phyloP scores from a whole-genome alignment of 2,797 vertebrate genomes.

The Chromis chromis region DNA sequence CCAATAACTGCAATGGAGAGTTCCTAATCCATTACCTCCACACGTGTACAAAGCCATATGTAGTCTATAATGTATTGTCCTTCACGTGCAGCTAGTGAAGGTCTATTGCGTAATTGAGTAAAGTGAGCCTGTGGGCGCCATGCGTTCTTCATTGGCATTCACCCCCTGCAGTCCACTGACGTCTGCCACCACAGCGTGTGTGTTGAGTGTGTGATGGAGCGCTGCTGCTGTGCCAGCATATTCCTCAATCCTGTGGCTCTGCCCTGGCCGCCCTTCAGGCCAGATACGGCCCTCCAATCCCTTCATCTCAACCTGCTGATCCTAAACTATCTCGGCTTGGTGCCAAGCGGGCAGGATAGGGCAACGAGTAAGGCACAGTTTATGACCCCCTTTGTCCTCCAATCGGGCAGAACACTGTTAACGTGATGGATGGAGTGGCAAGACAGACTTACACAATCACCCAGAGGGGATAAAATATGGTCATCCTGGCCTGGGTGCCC shows the following conservation, averaged over 20 bases:
- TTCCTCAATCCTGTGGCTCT: constrained; percentile 66
- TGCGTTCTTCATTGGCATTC: constrained; percentile 57
- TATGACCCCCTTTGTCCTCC: constrained; percentile 68
- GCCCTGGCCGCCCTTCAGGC: constrained; percentile 66
- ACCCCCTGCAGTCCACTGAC: constrained; percentile 36
- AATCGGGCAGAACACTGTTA: constrained; percentile 61
- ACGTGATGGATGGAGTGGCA: constrained; percentile 68
- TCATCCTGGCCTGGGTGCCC: not conserved
- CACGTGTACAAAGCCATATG: constrained; percentile 36
- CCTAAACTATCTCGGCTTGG: constrained; percentile 36
- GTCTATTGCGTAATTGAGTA: constrained; percentile 68
- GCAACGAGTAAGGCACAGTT: constrained; percentile 45
- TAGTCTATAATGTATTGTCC: constrained; percentile 59
- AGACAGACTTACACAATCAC: constrained; percentile 47
- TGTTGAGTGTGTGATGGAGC: constrained; percentile 51
- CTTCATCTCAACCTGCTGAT: constrained; percentile 48
- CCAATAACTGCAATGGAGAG: constrained; percentile 51
- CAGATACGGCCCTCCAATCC: constrained; percentile 30
- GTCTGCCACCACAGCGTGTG: constrained; percentile 45
- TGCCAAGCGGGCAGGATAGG: constrained; percentile 68
- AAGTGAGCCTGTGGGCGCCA: constrained; percentile 43
- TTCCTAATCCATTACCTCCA: constrained; percentile 55
- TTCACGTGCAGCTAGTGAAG: constrained; percentile 70
- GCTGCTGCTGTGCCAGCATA: constrained; percentile 77
- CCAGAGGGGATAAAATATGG: constrained; percentile 57